Evolutionary conservation across 2,113 vertebrate genomes (phyloP).

Genomic region (Microtus oregoni): DNA sequence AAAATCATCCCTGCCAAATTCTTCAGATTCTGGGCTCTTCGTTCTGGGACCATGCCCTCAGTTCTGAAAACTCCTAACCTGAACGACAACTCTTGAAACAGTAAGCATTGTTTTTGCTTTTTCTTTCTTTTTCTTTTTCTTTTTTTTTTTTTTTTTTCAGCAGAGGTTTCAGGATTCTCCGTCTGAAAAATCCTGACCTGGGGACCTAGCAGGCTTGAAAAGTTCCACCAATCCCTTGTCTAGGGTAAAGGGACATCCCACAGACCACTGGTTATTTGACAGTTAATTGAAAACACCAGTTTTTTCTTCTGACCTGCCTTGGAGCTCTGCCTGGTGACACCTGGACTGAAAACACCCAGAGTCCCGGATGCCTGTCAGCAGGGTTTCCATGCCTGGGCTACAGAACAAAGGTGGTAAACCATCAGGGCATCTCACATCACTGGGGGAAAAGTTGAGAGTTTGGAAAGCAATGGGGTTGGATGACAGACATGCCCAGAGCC

Average conservation of each 20-base stretch:
- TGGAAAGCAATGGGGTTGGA: background rate
- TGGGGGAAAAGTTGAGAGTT: background rate
- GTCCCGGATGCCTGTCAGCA: background rate
- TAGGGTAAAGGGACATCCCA: background rate
- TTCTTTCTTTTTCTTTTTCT: background rate
- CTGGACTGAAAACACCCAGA: background rate
- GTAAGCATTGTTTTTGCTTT: background rate
- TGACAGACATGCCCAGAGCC: background rate
- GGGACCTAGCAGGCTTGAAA: background rate
- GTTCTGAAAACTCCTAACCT: background rate
- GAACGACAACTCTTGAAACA: background rate
- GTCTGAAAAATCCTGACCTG: background rate
- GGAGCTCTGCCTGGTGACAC: background rate
- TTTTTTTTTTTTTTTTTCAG: background rate
- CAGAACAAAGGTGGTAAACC: background rate
- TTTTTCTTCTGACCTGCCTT: background rate
- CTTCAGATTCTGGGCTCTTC: background rate
- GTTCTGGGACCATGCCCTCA: background rate
- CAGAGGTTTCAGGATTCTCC: background rate
- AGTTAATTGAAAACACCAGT: background rate
- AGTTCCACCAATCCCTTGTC: no score
- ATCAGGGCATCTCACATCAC: background rate
- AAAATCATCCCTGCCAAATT: background rate
- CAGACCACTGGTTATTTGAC: background rate
- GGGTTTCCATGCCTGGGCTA: background rate